Evolutionary conservation across 2,113 vertebrate species (phyloP).

Genomic region (Emydura subglobosa): DNA sequence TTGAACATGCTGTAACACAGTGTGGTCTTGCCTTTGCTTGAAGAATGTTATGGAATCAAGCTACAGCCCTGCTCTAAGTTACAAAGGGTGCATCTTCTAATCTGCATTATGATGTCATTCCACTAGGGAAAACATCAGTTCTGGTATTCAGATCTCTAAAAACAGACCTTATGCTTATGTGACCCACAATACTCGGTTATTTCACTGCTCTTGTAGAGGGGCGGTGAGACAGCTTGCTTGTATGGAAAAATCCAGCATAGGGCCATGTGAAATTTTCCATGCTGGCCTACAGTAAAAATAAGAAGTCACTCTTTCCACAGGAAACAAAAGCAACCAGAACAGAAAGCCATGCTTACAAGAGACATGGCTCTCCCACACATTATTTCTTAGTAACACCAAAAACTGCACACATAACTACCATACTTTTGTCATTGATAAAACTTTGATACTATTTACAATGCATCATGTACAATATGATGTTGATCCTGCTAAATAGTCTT

Average conservation of each 20-base stretch:
- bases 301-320: constrained; percentile 71
- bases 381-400: constrained; percentile 56
- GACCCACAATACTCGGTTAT: background rate
- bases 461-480: background rate
- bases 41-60: constrained; percentile 6
- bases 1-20: background rate
- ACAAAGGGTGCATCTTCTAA: background rate
- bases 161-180: background rate
- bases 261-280: background rate
- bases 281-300: constrained; percentile 18
- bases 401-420: background rate
- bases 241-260: constrained; percentile 32
- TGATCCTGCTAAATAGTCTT: background rate
- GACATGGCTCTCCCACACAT: constrained; percentile 13
- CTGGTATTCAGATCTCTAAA: background rate
- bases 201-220: accelerated
- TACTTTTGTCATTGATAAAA: background rate
- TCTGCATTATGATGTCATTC: background rate
- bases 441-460: background rate
- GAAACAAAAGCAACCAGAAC: constrained; percentile 59
- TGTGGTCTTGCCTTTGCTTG: background rate
- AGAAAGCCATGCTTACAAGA: constrained; percentile 46
- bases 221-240: background rate
- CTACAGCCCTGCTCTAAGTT: background rate
- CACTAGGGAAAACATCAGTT: background rate